Evolutionary conservation across 1,140 invertebrate species (phyloP).

Genomic region (Diuraphis noxia): DNA sequence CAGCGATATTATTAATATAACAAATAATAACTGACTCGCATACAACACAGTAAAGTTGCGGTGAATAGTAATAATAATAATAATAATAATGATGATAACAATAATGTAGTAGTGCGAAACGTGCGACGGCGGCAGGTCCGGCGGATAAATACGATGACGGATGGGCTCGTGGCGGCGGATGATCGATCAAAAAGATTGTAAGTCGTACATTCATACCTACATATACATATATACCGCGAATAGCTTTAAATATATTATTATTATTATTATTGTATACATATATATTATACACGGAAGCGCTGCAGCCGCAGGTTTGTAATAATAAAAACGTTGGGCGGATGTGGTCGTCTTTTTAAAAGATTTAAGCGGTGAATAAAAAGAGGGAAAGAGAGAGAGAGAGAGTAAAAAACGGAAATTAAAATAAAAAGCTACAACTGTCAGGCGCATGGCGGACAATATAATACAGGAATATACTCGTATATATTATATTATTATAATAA

Average conservation of each 20-base stretch:
- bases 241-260: neutral
- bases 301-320: neutral
- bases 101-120: neutral
- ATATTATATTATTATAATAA: neutral
- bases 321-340: neutral
- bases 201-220: neutral
- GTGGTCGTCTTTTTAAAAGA: neutral
- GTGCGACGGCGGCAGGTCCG: neutral
- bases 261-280: neutral
- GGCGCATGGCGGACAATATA: neutral
- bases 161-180: neutral
- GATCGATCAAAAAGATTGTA: neutral
- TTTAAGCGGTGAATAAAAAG: neutral
- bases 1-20: neutral
- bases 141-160: conserved; percentile 20
- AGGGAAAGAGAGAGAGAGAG: neutral
- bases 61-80: neutral
- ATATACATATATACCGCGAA: neutral
- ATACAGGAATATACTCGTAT: too few relatives aligned
- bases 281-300: neutral
- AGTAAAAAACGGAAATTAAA: conserved; percentile 7
- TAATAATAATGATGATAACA: neutral
- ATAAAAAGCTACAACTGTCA: neutral
- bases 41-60: neutral
- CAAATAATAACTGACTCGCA: neutral